Evolutionary conservation across 2,797 vertebrate genomes (phyloP), one percentile per base, ranked within the genome.

Genomic region (Sebastes steindachneri): DNA sequence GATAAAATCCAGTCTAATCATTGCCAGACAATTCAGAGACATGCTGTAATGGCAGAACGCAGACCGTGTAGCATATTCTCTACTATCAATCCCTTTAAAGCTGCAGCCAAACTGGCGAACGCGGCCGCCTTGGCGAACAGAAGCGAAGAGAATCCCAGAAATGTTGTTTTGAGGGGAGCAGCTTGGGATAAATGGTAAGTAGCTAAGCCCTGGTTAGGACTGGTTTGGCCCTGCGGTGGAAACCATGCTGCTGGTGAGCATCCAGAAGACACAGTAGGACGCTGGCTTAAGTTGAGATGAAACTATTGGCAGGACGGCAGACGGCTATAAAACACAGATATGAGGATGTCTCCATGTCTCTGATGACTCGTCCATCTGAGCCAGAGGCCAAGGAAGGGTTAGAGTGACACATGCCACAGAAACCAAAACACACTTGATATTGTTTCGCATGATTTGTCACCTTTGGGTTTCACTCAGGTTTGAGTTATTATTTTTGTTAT

Each of bases 191-290:
- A 91, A 90, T 78, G 84, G 82, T 75, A 72, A 89, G 85, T 69
- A 80, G 75, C 80, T 84, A 75, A 91, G 82, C 77, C 82, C 82
- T 73, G 89, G 85, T 91, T 82, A 68, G 81, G 84, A 75, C 82
- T 66, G 79, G 79, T 88, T 89, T 86, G 86, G 88, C 77, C 76
- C 73, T 48, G 77, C 9, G 31, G 31, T 86, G 69, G 80, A 92
- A 89, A 91, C 84, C 86, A 76, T 62, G 85, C 69, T 77, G 74
- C 58, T 90, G 87, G 83, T 79, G 76, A 75, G 64, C 62, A 12
- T 92, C 92, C 92, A 92, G 89, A 71, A 83, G 88, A 85, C 87
- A 79, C 87, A 84, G 86, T 70, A 45, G 82, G 91, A 85, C 68
- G 28, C 60, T 89, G 91, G 85, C 79, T 82, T 31, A 2, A 77